A percentile compares a stretch with the other conserved stretches of the same genome.
Evolutionary conservation across 2,113 vertebrate species (phyloP).

Genomic region (Parus major): DNA sequence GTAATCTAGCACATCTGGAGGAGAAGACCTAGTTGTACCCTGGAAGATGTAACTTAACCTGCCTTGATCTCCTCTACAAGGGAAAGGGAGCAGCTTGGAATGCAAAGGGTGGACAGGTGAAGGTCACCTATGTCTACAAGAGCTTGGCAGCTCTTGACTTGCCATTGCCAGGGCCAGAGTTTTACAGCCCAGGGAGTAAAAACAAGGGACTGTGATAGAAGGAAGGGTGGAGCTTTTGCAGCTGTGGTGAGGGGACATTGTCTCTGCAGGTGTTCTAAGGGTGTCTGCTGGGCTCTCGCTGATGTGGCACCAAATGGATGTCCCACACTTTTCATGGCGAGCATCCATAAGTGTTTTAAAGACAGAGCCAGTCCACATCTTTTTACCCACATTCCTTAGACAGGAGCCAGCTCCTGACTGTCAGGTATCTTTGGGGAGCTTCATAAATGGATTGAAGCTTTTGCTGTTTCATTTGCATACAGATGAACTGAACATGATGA

Average conservation of each 20-base stretch:
- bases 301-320: accelerated
- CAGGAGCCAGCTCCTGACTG: background rate
- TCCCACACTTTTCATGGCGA: background rate
- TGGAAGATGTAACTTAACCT: background rate
- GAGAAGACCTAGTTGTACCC: background rate
- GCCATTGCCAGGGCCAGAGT: background rate
- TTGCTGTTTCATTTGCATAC: background rate
- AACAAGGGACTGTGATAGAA: accelerated
- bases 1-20: background rate
- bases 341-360: background rate
- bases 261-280: background rate
- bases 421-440: background rate
- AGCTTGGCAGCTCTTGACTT: background rate
- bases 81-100: background rate
- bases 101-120: background rate
- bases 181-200: background rate
- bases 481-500: background rate
- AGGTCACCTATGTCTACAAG: background rate
- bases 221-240: background rate
- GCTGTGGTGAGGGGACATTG: background rate
- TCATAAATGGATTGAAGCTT: background rate
- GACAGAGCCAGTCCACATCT: background rate
- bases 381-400: no score
- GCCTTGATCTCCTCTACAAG: background rate
- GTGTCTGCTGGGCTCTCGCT: background rate